Base-by-base conservation (phyloP, 2,888 invertebrate genomes). In the Meteorus cinctellus region DNA sequence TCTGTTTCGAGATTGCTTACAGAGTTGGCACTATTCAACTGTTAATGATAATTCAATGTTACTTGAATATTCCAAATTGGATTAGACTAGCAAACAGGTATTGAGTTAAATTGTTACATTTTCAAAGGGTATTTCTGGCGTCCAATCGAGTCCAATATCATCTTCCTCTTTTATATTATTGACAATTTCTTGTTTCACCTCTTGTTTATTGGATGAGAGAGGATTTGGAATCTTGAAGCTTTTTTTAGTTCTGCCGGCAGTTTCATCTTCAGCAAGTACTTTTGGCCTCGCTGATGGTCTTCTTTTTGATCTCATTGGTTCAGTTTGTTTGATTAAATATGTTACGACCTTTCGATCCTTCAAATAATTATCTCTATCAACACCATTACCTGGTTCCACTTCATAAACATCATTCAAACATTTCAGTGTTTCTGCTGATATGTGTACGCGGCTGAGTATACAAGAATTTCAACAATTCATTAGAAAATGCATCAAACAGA, bases 381-480 rank as follows among this genome's bases (percentile, higher is more conserved):
- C 95, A 0, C 98, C 98, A 82, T 95, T 93, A 0, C 98, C 98
- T 0, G 96, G 95, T 87, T 98, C 98, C 75, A 98, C 96, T 84
- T 97, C 97, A 87, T 98, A 99, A 12, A 96, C 95, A 10, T 95
- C 96, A 84, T 95, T 94, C 78, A 99, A 91, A 86, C 95, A 97
- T 77, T 94, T 93, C 48, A 95, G 90, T 0, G 98, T 98, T 6
- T 96, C 95, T 82, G 95, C 94, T 0, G 98, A 98, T 86, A 99
- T 98, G 90, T 99, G 99, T 2, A 99, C 98, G 73, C 98, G 94
- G 10, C 98, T 98, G 88, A 74, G 69, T 70, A 70, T 48, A 65
- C 24, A 24, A 27, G 4, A 31, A 59, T 31, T 16, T 29, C 4
- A 59, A 36, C 14, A 67, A 63, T 36, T 48, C 29, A 29, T 12